These are phyloP conservation scores for Heterodera filipjevi DNA, from an alignment of 2,888 invertebrate species.

Conservation along the genomic window DNA sequence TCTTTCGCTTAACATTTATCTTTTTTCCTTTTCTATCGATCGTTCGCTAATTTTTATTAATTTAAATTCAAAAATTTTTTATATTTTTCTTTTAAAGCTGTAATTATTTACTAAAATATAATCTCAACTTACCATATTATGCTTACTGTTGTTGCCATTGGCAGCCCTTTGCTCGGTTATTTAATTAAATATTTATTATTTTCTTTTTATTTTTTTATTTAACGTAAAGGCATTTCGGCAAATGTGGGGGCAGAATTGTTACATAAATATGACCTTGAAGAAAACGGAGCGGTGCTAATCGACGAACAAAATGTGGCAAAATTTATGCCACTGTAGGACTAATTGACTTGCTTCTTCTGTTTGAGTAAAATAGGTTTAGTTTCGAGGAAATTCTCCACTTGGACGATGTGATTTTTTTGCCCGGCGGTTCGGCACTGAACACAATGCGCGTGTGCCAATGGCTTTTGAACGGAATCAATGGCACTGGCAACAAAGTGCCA, in stretches of 20 bases:
- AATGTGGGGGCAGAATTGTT: not conserved
- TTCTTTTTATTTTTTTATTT: not conserved
- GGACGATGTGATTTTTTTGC: not conserved
- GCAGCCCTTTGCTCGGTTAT: conserved; percentile 9
- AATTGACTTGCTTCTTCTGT: not conserved
- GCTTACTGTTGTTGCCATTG: not conserved
- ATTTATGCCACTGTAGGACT: not conserved
- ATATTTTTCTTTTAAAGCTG: too few species aligned
- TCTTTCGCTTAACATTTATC: too few species aligned
- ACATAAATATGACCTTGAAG: not conserved
- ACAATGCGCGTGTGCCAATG: conserved; percentile 27
- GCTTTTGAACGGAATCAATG: conserved; percentile 8
- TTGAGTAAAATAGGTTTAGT: not conserved
- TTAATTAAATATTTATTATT: not conserved
- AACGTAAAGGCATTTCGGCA: not conserved
- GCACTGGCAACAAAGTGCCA: not conserved
- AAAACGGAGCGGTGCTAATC: conserved; percentile 11
- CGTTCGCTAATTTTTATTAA: too few species aligned
- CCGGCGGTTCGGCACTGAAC: conserved; percentile 23
- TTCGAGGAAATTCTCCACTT: not conserved
- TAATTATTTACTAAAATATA: not conserved
- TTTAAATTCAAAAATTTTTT: too few species aligned
- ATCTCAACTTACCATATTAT: not conserved
- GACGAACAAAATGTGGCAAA: not conserved
- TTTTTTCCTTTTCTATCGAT: too few species aligned